A percentile compares a stretch with the other conserved stretches of the same genome.
These are phyloP conservation scores for Drosophila multiciliata DNA, from an alignment of 2,888 invertebrate genomes.

Conservation along the genomic window DNA sequence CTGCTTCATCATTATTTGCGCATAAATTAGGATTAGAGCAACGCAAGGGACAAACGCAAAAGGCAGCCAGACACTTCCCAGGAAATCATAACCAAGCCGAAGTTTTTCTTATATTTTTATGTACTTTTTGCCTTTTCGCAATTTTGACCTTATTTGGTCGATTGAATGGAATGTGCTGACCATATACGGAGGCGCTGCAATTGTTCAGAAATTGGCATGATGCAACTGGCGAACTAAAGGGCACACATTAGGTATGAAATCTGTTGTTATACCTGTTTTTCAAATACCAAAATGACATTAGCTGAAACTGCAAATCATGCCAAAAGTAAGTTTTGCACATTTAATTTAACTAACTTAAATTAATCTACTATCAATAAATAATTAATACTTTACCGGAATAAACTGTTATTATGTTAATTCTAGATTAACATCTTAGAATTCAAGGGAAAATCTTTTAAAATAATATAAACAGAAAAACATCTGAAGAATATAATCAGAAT, in stretches of 20 bases:
- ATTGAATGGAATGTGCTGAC: conserved; percentile 48
- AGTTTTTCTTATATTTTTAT: conserved; percentile 11
- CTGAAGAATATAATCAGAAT: too few relatives aligned
- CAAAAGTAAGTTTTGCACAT: background rate
- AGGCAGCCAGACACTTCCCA: conserved; percentile 51
- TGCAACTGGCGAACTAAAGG: conserved; percentile 38
- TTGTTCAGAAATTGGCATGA: conserved; percentile 48
- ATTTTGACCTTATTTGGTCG: conserved; percentile 75
- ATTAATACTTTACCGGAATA: background rate
- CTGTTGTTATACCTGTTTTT: background rate
- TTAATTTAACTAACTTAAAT: background rate
- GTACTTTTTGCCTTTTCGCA: conserved; percentile 33
- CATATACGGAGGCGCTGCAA: conserved; percentile 55
- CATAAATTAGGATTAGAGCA: conserved; percentile 80
- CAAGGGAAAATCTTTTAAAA: background rate
- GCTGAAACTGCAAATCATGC: background rate
- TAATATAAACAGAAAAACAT: too few relatives aligned
- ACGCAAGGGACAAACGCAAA: conserved; percentile 3
- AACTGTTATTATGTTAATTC: background rate
- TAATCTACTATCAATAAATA: background rate
- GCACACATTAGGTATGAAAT: conserved; percentile 10
- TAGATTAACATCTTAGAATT: background rate
- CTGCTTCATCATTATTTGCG: conserved; percentile 79
- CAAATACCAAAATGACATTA: background rate
- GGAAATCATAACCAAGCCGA: conserved; percentile 67